phyloP scores from a whole-genome alignment of 1,140 invertebrate genomes.

The Carposina sasakii region DNA sequence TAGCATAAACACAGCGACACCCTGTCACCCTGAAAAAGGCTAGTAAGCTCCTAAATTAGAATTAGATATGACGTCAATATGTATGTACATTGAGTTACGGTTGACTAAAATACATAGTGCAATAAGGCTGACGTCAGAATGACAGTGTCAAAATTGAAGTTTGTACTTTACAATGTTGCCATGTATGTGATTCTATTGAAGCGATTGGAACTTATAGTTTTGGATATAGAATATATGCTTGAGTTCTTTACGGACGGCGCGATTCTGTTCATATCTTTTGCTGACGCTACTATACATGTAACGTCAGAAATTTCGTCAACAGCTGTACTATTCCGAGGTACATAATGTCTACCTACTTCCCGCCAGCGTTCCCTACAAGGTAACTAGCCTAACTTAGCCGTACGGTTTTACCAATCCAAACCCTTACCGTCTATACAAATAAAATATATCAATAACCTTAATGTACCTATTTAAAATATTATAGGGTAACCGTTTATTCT shows the following conservation, averaged over 20 bases:
- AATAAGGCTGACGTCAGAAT: too few species aligned
- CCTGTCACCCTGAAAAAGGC: constrained; percentile 69
- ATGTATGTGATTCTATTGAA: too few species aligned
- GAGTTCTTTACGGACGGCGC: constrained; percentile 47
- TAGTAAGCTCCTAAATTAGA: constrained; percentile 69
- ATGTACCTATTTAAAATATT: constrained; percentile 25
- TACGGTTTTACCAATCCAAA: constrained; percentile 46
- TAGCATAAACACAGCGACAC: constrained; percentile 67
- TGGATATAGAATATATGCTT: constrained; percentile 16
- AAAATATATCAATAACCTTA: constrained; percentile 42
- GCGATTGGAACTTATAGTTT: too few species aligned
- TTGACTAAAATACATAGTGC: too few species aligned
- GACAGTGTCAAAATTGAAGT: too few species aligned
- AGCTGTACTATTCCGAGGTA: constrained; percentile 43
- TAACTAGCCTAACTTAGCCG: constrained; percentile 52
- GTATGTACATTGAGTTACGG: constrained; percentile 56
- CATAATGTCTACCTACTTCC: constrained; percentile 33
- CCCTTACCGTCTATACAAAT: constrained; percentile 39
- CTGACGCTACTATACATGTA: constrained; percentile 29
- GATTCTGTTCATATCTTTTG: constrained; percentile 20
- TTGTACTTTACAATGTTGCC: too few species aligned
- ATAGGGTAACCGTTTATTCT: constrained; percentile 46
- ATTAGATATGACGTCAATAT: constrained; percentile 65
- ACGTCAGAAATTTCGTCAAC: too few species aligned
- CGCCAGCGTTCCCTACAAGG: constrained; percentile 30